phyloP scores from a whole-genome alignment of 2,797 vertebrate species.

The Sebastes cheni region DNA sequence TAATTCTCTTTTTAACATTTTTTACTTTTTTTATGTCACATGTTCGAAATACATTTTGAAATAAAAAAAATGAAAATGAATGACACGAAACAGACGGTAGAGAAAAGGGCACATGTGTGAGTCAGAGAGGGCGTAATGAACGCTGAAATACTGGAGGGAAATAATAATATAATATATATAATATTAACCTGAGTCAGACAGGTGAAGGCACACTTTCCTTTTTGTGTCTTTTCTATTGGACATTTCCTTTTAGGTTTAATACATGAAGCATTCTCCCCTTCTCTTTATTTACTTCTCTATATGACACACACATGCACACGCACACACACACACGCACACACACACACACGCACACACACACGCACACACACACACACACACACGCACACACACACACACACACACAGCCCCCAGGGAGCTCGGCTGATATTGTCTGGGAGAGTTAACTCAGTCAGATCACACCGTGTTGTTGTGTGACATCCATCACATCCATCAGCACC shows the following conservation, averaged over 20 bases:
- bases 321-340: background rate
- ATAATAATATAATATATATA: background rate
- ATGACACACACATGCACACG: too few relatives aligned
- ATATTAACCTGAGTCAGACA: too few relatives aligned
- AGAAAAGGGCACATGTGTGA: background rate
- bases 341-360: background rate
- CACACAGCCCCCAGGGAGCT: slow-evolving; percentile 33
- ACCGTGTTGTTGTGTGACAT: slow-evolving; percentile 52
- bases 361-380: background rate
- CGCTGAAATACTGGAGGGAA: background rate
- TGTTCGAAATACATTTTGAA: too few relatives aligned
- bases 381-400: background rate
- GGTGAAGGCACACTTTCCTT: background rate
- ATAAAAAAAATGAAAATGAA: too few relatives aligned
- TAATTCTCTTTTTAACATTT: too few relatives aligned
- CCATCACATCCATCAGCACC: slow-evolving; percentile 43
- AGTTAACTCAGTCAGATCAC: slow-evolving; percentile 53
- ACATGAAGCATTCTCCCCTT: background rate
- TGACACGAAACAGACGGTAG: too few relatives aligned
- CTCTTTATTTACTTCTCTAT: background rate
- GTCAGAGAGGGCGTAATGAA: background rate
- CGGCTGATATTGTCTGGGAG: slow-evolving; percentile 52
- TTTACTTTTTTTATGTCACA: too few relatives aligned
- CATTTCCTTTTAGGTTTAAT: background rate
- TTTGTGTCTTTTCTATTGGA: background rate